phyloP scores from a whole-genome alignment of 2,797 vertebrate species.

The Semotilus atromaculatus region DNA sequence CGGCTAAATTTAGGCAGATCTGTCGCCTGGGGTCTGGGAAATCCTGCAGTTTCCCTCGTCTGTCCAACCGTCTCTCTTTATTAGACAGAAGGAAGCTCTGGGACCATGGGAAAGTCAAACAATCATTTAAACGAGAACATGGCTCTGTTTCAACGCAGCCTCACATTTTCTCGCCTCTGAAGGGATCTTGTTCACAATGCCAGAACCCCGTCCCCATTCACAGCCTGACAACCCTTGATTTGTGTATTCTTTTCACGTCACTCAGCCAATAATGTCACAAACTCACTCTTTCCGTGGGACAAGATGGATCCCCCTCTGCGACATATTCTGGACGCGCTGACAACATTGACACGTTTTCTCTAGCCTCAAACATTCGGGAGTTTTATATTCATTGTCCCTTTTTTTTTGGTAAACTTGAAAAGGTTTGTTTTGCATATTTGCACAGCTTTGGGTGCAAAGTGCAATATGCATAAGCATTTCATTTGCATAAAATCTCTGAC shows the following conservation, averaged over 20 bases:
- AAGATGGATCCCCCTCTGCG: constrained; percentile 48
- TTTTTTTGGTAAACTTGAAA: constrained; percentile 37
- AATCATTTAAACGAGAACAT: constrained; percentile 59
- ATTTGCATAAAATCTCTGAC: constrained; percentile 54
- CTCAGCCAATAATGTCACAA: constrained; percentile 58
- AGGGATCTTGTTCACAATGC: constrained; percentile 53
- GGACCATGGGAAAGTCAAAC: constrained; percentile 64
- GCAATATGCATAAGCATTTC: constrained; percentile 20
- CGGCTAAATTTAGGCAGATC: constrained; percentile 57
- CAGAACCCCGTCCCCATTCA: constrained; percentile 51
- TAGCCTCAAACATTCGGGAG: constrained; percentile 51
- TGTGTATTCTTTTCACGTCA: constrained; percentile 61
- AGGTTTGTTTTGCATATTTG: constrained; percentile 43
- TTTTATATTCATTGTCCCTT: constrained; percentile 47
- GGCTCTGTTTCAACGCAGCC: constrained; percentile 50
- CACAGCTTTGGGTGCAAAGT: constrained; percentile 30
- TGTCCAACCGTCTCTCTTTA: constrained; percentile 64
- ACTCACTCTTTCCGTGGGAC: constrained; percentile 49
- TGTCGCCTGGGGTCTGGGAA: constrained; percentile 44
- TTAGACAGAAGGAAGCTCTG: constrained; percentile 53
- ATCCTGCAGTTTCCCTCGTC: constrained; percentile 44
- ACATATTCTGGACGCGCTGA: constrained; percentile 37
- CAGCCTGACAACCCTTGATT: constrained; percentile 58
- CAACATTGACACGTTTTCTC: constrained; percentile 52
- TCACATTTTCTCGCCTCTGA: constrained; percentile 33